Conservation (phyloP, 1,140 invertebrate species). For the Drosophila truncata region DNA sequence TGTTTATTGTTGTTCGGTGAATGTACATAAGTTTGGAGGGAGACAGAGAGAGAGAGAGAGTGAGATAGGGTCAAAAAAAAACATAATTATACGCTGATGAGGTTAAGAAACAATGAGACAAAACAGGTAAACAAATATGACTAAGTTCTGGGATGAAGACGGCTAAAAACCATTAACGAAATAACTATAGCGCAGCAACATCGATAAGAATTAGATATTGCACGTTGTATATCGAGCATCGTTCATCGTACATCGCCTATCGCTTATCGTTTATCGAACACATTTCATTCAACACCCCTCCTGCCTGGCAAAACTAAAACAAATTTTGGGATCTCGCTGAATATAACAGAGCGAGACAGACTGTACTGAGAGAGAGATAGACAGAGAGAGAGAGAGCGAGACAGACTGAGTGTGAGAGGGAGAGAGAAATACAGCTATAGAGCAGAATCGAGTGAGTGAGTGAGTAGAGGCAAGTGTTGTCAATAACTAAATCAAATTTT, state of each 20-base stretch:
- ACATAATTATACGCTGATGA: slow-evolving; percentile 18
- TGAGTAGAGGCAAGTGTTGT: slow-evolving; percentile 66
- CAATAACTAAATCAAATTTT: slow-evolving; percentile 66
- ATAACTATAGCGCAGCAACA: slow-evolving; percentile 54
- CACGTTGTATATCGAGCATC: slow-evolving; percentile 23
- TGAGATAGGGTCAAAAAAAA: slow-evolving; percentile 18
- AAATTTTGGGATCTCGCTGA: slow-evolving; percentile 16
- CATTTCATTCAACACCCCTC: slow-evolving; percentile 83
- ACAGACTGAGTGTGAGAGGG: slow-evolving; percentile 40
- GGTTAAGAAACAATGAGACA: slow-evolving; percentile 56
- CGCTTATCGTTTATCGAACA: slow-evolving; percentile 57
- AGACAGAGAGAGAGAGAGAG: slow-evolving; percentile 3
- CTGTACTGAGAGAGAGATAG: slow-evolving; percentile 41
- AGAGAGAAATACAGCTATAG: slow-evolving; percentile 38
- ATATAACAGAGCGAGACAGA: slow-evolving; percentile 18
- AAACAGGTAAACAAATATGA: slow-evolving; percentile 35
- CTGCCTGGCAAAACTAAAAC: slow-evolving; percentile 62
- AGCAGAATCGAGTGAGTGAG: slow-evolving; percentile 46
- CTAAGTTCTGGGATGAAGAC: slow-evolving; percentile 28
- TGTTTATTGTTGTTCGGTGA: slow-evolving; percentile 31
- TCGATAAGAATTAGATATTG: slow-evolving; percentile 46
- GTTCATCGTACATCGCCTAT: slow-evolving; percentile 18
- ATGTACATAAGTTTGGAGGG: slow-evolving; percentile 45
- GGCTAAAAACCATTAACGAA: slow-evolving; percentile 30
- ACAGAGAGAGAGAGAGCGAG: slow-evolving; percentile 49